Conservation (phyloP, 1,140 invertebrate genomes). For the Leptoteleia sp. region DNA sequence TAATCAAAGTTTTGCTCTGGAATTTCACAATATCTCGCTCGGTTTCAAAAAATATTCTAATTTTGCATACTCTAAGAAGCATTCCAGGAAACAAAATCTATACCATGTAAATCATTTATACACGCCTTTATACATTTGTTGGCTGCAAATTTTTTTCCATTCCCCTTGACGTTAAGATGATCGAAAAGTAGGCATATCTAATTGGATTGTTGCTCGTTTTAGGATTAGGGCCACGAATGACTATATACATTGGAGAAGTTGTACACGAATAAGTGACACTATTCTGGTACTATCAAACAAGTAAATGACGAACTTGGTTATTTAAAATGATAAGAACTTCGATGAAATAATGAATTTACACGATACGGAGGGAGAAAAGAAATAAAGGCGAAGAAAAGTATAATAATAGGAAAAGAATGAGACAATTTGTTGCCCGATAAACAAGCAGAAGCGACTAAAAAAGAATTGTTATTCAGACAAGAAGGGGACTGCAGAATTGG, state of each 20-base stretch:
- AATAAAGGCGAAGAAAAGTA: too few species aligned
- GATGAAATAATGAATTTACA: too few species aligned
- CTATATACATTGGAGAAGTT: conserved; percentile 15
- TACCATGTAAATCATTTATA: too few species aligned
- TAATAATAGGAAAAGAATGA: not conserved
- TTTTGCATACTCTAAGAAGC: too few species aligned
- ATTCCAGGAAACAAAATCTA: too few species aligned
- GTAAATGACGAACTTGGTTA: too few species aligned
- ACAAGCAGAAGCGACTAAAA: conserved; percentile 15
- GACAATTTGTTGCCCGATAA: conserved; percentile 1
- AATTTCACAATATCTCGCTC: too few species aligned
- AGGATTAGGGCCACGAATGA: conserved; percentile 58
- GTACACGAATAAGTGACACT: not conserved
- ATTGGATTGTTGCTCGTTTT: conserved; percentile 61
- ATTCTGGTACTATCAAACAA: too few species aligned
- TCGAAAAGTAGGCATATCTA: conserved; percentile 52
- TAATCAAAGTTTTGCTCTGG: too few species aligned
- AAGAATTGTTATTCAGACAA: conserved; percentile 15
- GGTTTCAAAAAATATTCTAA: too few species aligned
- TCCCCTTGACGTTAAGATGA: conserved; percentile 48
- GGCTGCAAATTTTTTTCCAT: conserved; percentile 20
- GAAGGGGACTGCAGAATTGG: conserved; percentile 17
- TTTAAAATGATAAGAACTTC: too few species aligned
- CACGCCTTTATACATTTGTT: conserved; percentile 2
- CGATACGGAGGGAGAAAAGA: too few species aligned